phyloP scores from a whole-genome alignment of 2,888 invertebrate genomes.

The Himalopsyche anomala region DNA sequence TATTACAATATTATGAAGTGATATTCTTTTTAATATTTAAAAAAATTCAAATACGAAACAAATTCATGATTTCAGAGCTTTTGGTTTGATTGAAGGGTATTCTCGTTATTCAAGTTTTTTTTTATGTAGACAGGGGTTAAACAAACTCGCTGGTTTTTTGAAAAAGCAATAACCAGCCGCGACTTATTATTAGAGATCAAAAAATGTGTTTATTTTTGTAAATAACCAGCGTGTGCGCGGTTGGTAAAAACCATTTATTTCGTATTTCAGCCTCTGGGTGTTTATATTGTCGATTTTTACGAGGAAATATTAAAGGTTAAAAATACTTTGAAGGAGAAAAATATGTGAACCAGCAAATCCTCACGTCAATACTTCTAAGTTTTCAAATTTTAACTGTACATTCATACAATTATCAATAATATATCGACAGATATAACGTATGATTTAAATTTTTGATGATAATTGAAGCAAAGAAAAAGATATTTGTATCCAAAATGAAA shows the following conservation, averaged over 20 bases:
- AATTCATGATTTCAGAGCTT: too few relatives aligned
- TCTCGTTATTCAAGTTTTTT: neutral
- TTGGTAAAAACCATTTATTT: constrained; percentile 31
- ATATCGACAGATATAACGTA: too few relatives aligned
- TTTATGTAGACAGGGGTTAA: neutral
- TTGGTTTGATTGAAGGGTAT: too few relatives aligned
- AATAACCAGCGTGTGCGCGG: constrained; percentile 10
- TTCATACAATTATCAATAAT: too few relatives aligned
- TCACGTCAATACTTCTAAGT: too few relatives aligned
- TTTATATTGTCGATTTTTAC: constrained; percentile 8
- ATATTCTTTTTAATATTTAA: too few relatives aligned
- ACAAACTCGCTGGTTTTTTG: neutral
- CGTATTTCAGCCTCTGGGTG: constrained; percentile 3
- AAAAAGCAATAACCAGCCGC: constrained; percentile 31
- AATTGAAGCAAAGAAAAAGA: too few relatives aligned
- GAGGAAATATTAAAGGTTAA: constrained; percentile 16
- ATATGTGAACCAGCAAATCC: neutral
- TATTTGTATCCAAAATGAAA: too few relatives aligned
- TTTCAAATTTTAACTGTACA: too few relatives aligned
- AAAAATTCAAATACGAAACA: too few relatives aligned
- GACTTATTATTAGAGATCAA: constrained; percentile 15
- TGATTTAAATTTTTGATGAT: too few relatives aligned
- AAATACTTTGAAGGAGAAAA: neutral
- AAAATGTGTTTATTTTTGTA: constrained; percentile 35
- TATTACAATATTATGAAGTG: too few relatives aligned